Percentiles rank a stretch among this genome's conserved stretches.
phyloP scores from a whole-genome alignment of 2,888 invertebrate genomes.

The Bembecia ichneumoniformis region DNA sequence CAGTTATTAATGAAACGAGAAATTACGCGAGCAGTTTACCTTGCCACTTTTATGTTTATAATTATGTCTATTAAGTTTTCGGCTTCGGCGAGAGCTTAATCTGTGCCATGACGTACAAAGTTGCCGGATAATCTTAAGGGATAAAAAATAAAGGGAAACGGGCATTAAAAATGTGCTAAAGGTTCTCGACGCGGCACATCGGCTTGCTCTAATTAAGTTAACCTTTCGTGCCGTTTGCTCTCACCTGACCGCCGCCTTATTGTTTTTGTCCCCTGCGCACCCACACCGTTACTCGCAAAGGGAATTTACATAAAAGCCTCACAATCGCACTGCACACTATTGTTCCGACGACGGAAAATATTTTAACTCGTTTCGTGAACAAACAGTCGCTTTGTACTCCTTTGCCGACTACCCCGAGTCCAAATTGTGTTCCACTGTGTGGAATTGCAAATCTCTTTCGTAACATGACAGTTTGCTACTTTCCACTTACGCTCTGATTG shows the following conservation, averaged over 20 bases:
- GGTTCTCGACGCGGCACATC: slow-evolving; percentile 15
- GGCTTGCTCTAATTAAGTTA: slow-evolving; percentile 37
- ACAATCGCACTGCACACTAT: neutral
- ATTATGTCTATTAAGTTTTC: slow-evolving; percentile 10
- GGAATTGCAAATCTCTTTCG: slow-evolving; percentile 20
- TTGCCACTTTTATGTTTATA: slow-evolving; percentile 33
- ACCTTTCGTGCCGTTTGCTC: slow-evolving; percentile 23
- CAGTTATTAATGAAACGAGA: slow-evolving; percentile 49
- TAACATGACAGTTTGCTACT: slow-evolving; percentile 16
- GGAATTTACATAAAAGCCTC: neutral
- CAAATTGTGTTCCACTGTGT: slow-evolving; percentile 8
- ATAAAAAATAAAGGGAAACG: slow-evolving; percentile 15
- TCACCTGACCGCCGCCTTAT: neutral
- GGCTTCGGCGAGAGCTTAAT: neutral
- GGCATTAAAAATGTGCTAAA: slow-evolving; percentile 26
- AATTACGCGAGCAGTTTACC: slow-evolving; percentile 34
- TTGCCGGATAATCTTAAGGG: slow-evolving; percentile 15
- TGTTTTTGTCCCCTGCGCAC: neutral
- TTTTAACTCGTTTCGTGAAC: neutral
- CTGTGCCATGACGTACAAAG: neutral
- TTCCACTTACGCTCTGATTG: neutral
- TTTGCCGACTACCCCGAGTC: slow-evolving; percentile 12
- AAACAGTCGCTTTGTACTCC: slow-evolving; percentile 5
- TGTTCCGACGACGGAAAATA: neutral
- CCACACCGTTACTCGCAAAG: neutral